Base-by-base conservation (phyloP, 2,113 vertebrate species). In the Xiphophorus couchianus region DNA sequence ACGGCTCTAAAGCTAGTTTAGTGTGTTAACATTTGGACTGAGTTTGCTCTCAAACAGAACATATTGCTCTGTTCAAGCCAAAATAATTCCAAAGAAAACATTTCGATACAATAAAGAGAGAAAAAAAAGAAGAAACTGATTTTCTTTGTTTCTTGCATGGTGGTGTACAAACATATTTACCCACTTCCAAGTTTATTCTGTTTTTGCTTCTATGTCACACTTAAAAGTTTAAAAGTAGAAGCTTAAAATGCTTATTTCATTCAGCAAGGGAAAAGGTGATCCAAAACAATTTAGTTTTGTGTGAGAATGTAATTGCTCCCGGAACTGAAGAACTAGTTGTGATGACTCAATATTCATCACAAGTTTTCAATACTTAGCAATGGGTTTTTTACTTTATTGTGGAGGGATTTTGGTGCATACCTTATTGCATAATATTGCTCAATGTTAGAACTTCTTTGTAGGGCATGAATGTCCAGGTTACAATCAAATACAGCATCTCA, bases 1-100 rank as follows among this genome's bases (percentile, higher is more conserved):
- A 70, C 54, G 62, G 14, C 62, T 66, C 69, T 33, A 25, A 25
- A 1, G 28, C 33, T 25, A 37, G 62, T 13, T 19, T 39, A 42
- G 37, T 3, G 15, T 15, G 7, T 63, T 70, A 37, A 35, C 30
- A 58, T 78, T 84, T 66, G 54, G 39, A 68, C 19, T 33, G 31
- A 25, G 10, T 33, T 31, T 33, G 5, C 35, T 65, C 9, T 58
- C 22, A 5, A n/a, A 58, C 51, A 9, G 51, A 25, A 58, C 22
- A 58, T 10, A 58, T 6, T 22, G 51, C 51, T 58, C 22, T 58
- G 2, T 58, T 58, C 8, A 25, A n/a, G 51, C 17, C 51, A 9
- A 58, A 48, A 19, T 48, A 19, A 5, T 19, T 48, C 4, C 44
- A 48, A 42, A 42, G 39, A 42, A 42, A 42, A 42, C 39, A 13